These are phyloP conservation scores for Muscidifurax raptorellus DNA, from an alignment of 1,140 invertebrate species.

Conservation along the genomic window DNA sequence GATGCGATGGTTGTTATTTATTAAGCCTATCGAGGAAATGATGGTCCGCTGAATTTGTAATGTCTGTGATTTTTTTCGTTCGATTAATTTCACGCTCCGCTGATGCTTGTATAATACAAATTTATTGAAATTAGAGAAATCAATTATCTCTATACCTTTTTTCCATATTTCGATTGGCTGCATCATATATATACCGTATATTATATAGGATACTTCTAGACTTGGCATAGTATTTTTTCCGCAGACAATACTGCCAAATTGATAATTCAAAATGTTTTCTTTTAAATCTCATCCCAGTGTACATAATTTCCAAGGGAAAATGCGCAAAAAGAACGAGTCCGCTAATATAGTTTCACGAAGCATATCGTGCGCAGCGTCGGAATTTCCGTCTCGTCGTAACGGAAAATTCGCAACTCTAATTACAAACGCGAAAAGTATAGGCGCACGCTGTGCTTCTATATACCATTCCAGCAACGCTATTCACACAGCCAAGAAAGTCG, in stretches of 20 bases:
- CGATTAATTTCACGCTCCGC: slow-evolving; percentile 37
- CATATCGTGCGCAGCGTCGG: neutral
- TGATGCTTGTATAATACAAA: slow-evolving; percentile 1
- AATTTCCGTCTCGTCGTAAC: slow-evolving; percentile 26
- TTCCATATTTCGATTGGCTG: no score
- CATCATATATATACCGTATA: no score
- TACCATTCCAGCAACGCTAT: neutral
- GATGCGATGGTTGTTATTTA: slow-evolving; percentile 40
- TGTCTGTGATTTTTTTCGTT: slow-evolving; percentile 32
- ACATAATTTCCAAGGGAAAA: no score
- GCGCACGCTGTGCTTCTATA: neutral
- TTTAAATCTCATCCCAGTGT: no score
- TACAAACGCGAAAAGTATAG: slow-evolving; percentile 34
- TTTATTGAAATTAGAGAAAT: slow-evolving; percentile 23
- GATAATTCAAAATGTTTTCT: no score
- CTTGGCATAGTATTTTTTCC: no score
- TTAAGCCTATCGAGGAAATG: slow-evolving; percentile 46
- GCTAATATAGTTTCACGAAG: neutral
- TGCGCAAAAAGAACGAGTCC: no score
- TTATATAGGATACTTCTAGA: no score
- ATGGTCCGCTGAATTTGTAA: slow-evolving; percentile 39
- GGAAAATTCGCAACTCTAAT: slow-evolving; percentile 41
- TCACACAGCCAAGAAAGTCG: neutral
- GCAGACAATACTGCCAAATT: no score
- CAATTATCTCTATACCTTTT: neutral